phyloP scores from a whole-genome alignment of 2,113 vertebrate species.

The Sebastes fasciatus region DNA sequence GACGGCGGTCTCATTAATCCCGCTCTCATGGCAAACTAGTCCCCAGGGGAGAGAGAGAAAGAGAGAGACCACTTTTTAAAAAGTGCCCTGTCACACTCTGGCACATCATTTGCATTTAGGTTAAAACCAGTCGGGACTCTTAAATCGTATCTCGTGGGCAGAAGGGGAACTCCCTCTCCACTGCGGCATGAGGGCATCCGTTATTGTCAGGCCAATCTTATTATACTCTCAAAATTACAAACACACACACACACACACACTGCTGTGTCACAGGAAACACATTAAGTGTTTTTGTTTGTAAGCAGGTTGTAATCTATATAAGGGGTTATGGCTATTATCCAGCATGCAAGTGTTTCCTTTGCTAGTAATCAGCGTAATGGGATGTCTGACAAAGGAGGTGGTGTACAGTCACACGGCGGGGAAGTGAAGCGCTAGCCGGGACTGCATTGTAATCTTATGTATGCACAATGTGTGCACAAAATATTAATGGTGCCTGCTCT shows the following conservation, averaged over 20 bases:
- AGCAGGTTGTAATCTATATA: slow-evolving; percentile 66
- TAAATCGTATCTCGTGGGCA: slow-evolving; percentile 72
- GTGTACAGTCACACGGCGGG: slow-evolving; percentile 22
- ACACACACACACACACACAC: slow-evolving; percentile 3
- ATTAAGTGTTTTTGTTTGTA: slow-evolving; percentile 61
- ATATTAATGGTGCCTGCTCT: slow-evolving; percentile 57
- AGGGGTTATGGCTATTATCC: slow-evolving; percentile 63
- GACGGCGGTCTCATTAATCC: slow-evolving; percentile 78
- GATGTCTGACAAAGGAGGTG: slow-evolving; percentile 43
- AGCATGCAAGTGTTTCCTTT: slow-evolving; percentile 43
- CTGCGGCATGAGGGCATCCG: slow-evolving; percentile 56
- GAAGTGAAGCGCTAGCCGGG: slow-evolving; percentile 18
- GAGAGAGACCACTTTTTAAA: slow-evolving; percentile 49
- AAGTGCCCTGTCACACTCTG: slow-evolving; percentile 72
- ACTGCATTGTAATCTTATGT: slow-evolving; percentile 42
- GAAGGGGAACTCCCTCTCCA: slow-evolving; percentile 57
- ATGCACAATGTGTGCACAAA: slow-evolving; percentile 35
- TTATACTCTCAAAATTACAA: slow-evolving; percentile 47
- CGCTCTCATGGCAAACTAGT: slow-evolving; percentile 71
- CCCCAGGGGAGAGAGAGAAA: slow-evolving; percentile 42
- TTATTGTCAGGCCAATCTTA: slow-evolving; percentile 67
- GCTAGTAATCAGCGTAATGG: slow-evolving; percentile 75
- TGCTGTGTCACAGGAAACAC: slow-evolving; percentile 38
- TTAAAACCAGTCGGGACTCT: slow-evolving; percentile 67
- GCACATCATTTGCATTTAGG: slow-evolving; percentile 79